A percentile compares a stretch with the other conserved stretches of the same genome.
phyloP scores from a whole-genome alignment of 2,888 invertebrate genomes.

The Leptopilina myrica region DNA sequence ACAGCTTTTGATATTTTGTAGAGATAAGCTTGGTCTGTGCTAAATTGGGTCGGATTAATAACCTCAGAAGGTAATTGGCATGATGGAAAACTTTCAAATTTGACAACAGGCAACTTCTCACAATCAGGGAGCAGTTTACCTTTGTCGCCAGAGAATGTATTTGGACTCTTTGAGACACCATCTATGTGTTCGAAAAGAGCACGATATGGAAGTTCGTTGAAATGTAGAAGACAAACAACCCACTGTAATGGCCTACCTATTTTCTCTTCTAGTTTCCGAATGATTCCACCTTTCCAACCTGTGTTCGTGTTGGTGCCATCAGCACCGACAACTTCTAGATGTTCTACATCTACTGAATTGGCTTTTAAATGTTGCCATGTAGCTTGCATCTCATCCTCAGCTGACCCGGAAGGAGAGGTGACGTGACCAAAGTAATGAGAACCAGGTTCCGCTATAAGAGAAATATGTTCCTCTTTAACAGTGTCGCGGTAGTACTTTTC shows the following conservation, averaged over 20 bases:
- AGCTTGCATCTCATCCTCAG: conserved; percentile 39
- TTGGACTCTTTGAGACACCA: neutral
- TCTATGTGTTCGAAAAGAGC: conserved; percentile 19
- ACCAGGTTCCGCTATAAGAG: conserved; percentile 49
- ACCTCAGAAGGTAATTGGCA: conserved; percentile 23
- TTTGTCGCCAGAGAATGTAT: neutral
- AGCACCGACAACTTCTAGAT: conserved; percentile 19
- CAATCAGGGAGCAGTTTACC: conserved; percentile 14
- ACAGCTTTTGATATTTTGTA: too few relatives aligned
- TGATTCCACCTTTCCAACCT: conserved; percentile 18
- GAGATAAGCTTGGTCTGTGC: conserved; percentile 25
- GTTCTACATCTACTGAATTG: neutral
- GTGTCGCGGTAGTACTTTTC: conserved; percentile 42
- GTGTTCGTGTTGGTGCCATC: conserved; percentile 11
- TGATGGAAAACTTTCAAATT: conserved; percentile 20
- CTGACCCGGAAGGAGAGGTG: conserved; percentile 46
- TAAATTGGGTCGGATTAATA: conserved; percentile 21
- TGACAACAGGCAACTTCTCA: conserved; percentile 12
- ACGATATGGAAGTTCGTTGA: conserved; percentile 13
- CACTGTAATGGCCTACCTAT: conserved; percentile 6
- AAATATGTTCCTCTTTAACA: conserved; percentile 55
- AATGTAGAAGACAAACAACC: conserved; percentile 26
- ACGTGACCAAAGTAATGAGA: conserved; percentile 54
- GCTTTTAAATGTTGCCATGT: conserved; percentile 21
- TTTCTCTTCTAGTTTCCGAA: conserved; percentile 22